Conservation (phyloP, 1,140 invertebrate genomes). For the Oryctes rhinoceros region DNA sequence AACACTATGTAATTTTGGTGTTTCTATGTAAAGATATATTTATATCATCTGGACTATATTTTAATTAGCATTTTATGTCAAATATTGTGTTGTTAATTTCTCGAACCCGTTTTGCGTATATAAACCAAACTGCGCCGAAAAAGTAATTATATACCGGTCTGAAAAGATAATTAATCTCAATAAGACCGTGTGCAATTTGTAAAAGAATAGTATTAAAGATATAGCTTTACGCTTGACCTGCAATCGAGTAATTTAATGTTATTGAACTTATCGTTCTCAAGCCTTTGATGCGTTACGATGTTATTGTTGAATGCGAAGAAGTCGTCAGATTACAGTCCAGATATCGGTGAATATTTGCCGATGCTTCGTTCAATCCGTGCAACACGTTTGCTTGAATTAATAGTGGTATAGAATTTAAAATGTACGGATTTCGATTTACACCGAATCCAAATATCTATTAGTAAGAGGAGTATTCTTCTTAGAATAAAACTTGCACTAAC, state of each 20-base stretch:
- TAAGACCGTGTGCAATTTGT: not conserved
- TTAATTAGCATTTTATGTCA: too few species aligned
- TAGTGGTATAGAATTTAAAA: not conserved
- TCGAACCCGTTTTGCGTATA: not conserved
- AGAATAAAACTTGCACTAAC: too few species aligned
- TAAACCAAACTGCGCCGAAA: not conserved
- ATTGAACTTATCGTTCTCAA: constrained; percentile 32
- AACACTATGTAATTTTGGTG: too few species aligned
- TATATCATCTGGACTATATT: too few species aligned
- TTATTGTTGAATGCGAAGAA: constrained; percentile 13
- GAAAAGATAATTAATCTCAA: not conserved
- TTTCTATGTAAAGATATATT: too few species aligned
- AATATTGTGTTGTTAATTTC: too few species aligned
- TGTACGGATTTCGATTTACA: too few species aligned
- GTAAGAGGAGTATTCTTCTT: too few species aligned
- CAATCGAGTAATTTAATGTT: constrained; percentile 27
- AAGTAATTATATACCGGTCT: not conserved
- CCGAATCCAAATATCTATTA: too few species aligned
- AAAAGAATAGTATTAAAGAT: constrained; percentile 22
- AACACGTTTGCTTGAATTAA: not conserved
- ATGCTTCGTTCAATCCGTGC: not conserved
- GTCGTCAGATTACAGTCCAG: not conserved
- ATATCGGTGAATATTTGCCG: not conserved
- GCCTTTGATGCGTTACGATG: constrained; percentile 29
- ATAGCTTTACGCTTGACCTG: constrained; percentile 20